These are phyloP conservation scores for Belgica antarctica DNA, from an alignment of 2,888 invertebrate species.

Conservation along the genomic window DNA sequence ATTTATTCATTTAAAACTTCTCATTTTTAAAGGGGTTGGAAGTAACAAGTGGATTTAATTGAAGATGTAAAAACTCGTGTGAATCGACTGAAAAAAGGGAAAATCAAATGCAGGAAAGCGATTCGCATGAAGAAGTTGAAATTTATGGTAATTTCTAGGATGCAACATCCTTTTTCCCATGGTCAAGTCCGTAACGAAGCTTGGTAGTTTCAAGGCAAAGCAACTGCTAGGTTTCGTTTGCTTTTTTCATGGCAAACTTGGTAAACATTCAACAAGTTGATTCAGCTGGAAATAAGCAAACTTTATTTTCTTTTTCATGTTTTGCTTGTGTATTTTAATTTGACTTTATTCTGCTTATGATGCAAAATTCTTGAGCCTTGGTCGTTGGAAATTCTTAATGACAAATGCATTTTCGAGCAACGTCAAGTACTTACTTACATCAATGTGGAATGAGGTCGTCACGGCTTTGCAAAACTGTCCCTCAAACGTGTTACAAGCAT, in stretches of 20 bases:
- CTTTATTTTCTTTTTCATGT: neutral
- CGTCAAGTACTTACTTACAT: too few species aligned
- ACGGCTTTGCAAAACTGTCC: too few species aligned
- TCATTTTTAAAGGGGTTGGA: constrained; percentile 20
- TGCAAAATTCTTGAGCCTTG: too few species aligned
- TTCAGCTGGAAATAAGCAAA: neutral
- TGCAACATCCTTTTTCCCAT: constrained; percentile 34
- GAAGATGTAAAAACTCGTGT: constrained; percentile 34
- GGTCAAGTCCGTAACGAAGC: too few species aligned
- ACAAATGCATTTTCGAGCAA: too few species aligned
- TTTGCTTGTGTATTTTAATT: neutral
- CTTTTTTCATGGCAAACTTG: neutral
- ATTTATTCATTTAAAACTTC: too few species aligned
- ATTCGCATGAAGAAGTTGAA: constrained; percentile 35
- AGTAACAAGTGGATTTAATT: constrained; percentile 33
- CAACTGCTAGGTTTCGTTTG: neutral
- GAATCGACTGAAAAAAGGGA: too few species aligned
- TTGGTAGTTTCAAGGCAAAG: neutral
- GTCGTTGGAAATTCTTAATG: neutral
- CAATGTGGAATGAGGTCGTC: too few species aligned
- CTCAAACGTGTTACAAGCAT: too few species aligned
- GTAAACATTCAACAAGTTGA: constrained; percentile 5
- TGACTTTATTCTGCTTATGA: neutral
- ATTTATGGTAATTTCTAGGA: constrained; percentile 40
- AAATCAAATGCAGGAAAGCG: neutral